Conservation (phyloP, 1,140 invertebrate species). For the Plutomurus gul region DNA sequence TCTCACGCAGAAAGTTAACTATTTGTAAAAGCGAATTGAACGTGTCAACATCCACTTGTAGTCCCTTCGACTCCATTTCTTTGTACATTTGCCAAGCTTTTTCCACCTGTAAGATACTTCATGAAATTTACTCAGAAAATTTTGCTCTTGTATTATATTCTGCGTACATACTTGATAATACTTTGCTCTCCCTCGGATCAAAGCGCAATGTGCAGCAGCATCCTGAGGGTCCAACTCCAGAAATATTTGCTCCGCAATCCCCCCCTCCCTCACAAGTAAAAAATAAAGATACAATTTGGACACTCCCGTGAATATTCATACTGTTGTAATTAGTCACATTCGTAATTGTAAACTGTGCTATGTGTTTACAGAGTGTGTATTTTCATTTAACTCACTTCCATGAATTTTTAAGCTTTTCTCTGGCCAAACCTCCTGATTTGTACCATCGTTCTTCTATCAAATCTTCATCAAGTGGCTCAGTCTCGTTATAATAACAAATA, state of each 20-base stretch:
- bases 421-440: conserved; percentile 58
- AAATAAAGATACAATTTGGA: conserved; percentile 53
- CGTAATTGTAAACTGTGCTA: not conserved
- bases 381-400: conserved; percentile 69
- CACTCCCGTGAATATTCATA: conserved; percentile 74
- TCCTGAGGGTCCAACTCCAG: conserved; percentile 58
- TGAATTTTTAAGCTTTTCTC: conserved; percentile 65
- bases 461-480: conserved; percentile 67
- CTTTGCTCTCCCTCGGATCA: conserved; percentile 76
- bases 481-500: conserved; percentile 78
- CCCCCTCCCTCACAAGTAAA: conserved; percentile 63
- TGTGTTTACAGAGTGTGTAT: not conserved
- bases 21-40: conserved; percentile 74
- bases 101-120: conserved; percentile 61
- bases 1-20: conserved; percentile 66
- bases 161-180: conserved; percentile 63
- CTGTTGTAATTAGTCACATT: too few species aligned
- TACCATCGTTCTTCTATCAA: conserved; percentile 81
- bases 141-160: not conserved
- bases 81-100: conserved; percentile 68
- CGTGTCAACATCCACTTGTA: conserved; percentile 67
- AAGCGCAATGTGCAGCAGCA: conserved; percentile 64
- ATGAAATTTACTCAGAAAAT: conserved; percentile 29
- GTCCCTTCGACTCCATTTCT: conserved; percentile 68
- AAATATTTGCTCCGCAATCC: conserved; percentile 71